These are phyloP conservation scores for Lepus americanus DNA, from an alignment of 2,113 vertebrate species.

Conservation along the genomic window DNA sequence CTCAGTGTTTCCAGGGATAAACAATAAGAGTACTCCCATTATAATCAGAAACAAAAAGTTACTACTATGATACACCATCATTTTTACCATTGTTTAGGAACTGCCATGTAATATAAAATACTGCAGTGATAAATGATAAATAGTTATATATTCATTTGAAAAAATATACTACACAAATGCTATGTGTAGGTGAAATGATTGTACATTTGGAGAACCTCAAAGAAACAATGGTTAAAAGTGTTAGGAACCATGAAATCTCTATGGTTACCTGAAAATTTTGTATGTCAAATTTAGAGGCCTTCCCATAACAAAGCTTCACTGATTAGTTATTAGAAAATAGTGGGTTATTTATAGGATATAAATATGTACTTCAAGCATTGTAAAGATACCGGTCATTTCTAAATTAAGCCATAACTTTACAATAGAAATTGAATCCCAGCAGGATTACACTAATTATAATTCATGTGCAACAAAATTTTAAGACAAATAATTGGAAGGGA, in stretches of 20 bases:
- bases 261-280: neutral
- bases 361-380: neutral
- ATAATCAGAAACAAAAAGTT: slow-evolving; percentile 42
- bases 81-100: slow-evolving; percentile 49
- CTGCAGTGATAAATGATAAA: neutral
- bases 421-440: slow-evolving; percentile 8
- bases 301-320: neutral
- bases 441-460: neutral
- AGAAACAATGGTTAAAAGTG: neutral
- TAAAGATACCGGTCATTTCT: neutral
- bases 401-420: slow-evolving; percentile 46
- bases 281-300: neutral
- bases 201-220: slow-evolving; percentile 13
- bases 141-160: neutral
- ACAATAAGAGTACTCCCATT: neutral
- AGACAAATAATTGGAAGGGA: neutral
- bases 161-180: neutral
- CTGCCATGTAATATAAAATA: neutral
- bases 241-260: neutral
- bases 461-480: neutral
- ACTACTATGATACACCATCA: neutral
- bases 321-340: neutral
- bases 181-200: neutral
- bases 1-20: neutral
- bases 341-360: neutral